Evolutionary conservation across 1,140 invertebrate genomes (phyloP).

Genomic region (Fopius arisanus): DNA sequence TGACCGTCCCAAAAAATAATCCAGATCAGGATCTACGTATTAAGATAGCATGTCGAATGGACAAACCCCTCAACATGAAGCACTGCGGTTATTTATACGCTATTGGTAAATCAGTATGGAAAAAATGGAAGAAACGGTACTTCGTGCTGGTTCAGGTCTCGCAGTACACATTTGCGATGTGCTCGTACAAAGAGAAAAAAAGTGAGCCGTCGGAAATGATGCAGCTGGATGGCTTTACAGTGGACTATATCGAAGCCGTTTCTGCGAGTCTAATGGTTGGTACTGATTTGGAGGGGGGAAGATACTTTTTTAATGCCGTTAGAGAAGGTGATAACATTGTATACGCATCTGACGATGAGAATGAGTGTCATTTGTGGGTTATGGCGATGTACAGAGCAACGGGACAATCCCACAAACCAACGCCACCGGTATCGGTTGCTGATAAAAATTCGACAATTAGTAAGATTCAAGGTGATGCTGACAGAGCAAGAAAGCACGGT

Average conservation of each 20-base stretch:
- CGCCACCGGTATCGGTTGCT: constrained; percentile 85
- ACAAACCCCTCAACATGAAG: constrained; percentile 99
- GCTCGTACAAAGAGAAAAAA: constrained; percentile 99
- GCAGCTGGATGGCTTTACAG: constrained; percentile 98
- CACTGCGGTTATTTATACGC: constrained; percentile 93
- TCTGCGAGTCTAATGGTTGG: constrained; percentile 89
- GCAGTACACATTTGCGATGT: constrained; percentile 99
- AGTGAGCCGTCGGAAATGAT: constrained; percentile 99
- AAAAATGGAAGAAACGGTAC: constrained; percentile 99
- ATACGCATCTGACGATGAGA: constrained; percentile 97
- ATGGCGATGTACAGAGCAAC: constrained; percentile 99
- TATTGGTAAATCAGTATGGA: constrained; percentile 97
- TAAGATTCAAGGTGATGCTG: constrained; percentile 92
- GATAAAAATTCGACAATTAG: constrained; percentile 88
- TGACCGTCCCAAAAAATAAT: constrained; percentile 93
- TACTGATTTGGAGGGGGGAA: constrained; percentile 70
- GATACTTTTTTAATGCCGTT: constrained; percentile 97
- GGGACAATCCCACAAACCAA: constrained; percentile 98
- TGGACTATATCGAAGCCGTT: constrained; percentile 97
- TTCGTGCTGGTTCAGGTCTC: constrained; percentile 99
- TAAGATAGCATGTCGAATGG: constrained; percentile 97
- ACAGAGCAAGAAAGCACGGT: constrained; percentile 95
- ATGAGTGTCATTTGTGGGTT: constrained; percentile 98
- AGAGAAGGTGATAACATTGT: constrained; percentile 97
- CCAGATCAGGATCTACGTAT: constrained; percentile 96